These are phyloP conservation scores for Danaus melanippus DNA, from an alignment of 1,140 invertebrate species.

Conservation along the genomic window DNA sequence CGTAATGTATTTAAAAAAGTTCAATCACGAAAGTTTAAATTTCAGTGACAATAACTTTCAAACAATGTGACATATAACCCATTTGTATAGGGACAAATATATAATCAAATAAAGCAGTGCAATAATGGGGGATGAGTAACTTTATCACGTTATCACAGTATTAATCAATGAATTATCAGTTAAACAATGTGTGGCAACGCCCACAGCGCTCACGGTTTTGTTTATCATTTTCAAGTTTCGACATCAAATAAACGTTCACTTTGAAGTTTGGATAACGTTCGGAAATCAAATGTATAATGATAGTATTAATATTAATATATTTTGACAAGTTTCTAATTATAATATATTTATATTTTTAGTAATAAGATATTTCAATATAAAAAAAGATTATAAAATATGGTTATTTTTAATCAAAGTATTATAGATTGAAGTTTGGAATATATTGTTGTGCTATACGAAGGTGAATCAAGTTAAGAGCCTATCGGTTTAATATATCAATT, in stretches of 20 bases:
- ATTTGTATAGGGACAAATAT: conserved; percentile 2
- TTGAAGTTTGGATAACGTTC: too few relatives aligned
- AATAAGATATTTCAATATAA: too few relatives aligned
- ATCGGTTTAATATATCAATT: too few relatives aligned
- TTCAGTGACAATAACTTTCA: conserved; percentile 9
- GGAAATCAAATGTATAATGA: not conserved
- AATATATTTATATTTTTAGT: too few relatives aligned
- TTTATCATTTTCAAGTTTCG: conserved; percentile 39
- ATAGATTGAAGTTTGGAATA: too few relatives aligned
- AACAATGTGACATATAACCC: conserved; percentile 7
- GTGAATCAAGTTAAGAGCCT: too few relatives aligned
- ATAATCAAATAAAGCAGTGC: conserved; percentile 8
- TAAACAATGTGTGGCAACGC: conserved; percentile 47
- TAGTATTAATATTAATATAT: too few relatives aligned
- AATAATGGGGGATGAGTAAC: conserved; percentile 21
- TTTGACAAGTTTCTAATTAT: too few relatives aligned
- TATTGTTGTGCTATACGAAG: too few relatives aligned
- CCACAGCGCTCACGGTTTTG: conserved; percentile 45
- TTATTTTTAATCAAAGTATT: too few relatives aligned
- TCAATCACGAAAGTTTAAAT: conserved; percentile 1
- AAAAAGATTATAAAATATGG: too few relatives aligned
- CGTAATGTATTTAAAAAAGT: conserved; percentile 1
- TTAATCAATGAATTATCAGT: conserved; percentile 57
- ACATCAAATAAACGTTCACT: not conserved
- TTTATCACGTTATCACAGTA: conserved; percentile 47